These are phyloP conservation scores for Circaetus cinerascens DNA, from an alignment of 2,113 vertebrate species.

Conservation along the genomic window DNA sequence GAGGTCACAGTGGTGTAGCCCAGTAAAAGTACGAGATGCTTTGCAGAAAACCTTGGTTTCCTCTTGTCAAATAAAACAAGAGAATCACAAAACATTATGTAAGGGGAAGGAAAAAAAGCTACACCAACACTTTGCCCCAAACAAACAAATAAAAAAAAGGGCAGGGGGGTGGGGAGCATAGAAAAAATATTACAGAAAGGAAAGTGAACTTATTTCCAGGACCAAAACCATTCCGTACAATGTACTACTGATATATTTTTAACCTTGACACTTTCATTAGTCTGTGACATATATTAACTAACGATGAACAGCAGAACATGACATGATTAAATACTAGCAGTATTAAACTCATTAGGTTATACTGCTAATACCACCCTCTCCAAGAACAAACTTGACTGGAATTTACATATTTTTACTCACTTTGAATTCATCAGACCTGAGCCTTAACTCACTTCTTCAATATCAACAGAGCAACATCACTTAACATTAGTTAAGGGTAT, in stretches of 20 bases:
- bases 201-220: not conserved
- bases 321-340: conserved; percentile 47
- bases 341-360: conserved; percentile 46
- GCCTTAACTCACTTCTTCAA: not conserved
- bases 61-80: not conserved
- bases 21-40: not conserved
- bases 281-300: conserved; percentile 44
- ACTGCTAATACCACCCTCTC: not conserved
- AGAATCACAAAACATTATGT: not conserved
- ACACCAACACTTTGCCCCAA: not conserved
- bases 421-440: not conserved
- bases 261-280: conserved; percentile 63
- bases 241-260: conserved; percentile 29
- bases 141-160: not conserved
- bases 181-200: not conserved
- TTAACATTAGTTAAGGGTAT: not conserved
- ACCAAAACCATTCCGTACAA: not conserved
- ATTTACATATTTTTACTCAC: not conserved
- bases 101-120: not conserved
- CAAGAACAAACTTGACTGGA: not conserved
- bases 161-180: fast-evolving
- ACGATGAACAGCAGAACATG: conserved; percentile 30
- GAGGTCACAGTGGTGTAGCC: not conserved
- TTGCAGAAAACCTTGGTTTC: not conserved
- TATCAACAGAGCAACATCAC: not conserved